A percentile compares a stretch with the other conserved stretches of the same genome.
Evolutionary conservation across 1,140 invertebrate genomes (phyloP).

Genomic region (Trypoxylus dichotomus): DNA sequence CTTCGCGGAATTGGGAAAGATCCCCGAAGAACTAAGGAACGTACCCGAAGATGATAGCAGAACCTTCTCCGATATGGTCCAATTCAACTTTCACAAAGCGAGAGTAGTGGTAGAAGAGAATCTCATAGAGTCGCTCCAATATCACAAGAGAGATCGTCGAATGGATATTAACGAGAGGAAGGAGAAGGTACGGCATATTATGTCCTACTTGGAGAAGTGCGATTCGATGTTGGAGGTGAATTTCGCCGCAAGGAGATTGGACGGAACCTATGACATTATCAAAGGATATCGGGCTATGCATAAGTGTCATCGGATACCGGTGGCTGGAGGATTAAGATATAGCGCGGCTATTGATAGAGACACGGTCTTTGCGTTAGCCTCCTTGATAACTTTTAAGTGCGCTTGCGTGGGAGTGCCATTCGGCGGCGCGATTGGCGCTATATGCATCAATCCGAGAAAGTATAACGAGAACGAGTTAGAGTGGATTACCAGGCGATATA

Average conservation of each 20-base stretch:
- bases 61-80: slow-evolving; percentile 5
- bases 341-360: slow-evolving; percentile 58
- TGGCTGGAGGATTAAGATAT: slow-evolving; percentile 65
- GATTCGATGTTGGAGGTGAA: slow-evolving; percentile 73
- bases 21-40: background rate
- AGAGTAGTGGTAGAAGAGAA: background rate
- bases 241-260: slow-evolving; percentile 79
- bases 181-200: slow-evolving; percentile 51
- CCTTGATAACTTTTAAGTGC: slow-evolving; percentile 98
- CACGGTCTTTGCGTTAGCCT: slow-evolving; percentile 91
- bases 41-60: background rate
- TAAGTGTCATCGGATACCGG: slow-evolving; percentile 76
- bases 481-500: slow-evolving; percentile 96
- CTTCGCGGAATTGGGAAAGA: slow-evolving; percentile 10
- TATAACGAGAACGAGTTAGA: slow-evolving; percentile 97
- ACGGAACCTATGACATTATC: slow-evolving; percentile 80
- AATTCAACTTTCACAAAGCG: background rate
- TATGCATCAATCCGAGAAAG: slow-evolving; percentile 95
- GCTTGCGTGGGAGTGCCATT: slow-evolving; percentile 98
- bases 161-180: background rate
- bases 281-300: slow-evolving; percentile 83
- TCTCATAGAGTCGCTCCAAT: background rate
- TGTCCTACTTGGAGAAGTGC: slow-evolving; percentile 63
- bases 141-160: background rate
- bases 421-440: slow-evolving; percentile 95